These are phyloP conservation scores for Macquaria australasica DNA, from an alignment of 2,113 vertebrate genomes.

Conservation along the genomic window DNA sequence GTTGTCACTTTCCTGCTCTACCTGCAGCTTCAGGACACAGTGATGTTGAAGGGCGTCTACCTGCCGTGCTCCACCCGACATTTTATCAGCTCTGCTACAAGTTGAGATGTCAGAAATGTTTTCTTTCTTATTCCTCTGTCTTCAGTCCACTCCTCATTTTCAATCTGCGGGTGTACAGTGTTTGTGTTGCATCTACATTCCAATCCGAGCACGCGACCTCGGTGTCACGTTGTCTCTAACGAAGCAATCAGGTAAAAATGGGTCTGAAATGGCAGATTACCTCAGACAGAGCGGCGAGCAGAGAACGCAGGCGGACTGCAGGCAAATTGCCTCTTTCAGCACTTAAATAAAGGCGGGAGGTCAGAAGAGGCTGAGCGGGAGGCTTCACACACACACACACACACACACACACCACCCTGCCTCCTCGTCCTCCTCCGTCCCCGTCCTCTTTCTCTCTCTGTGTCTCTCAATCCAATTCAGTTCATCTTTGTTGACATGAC, in stretches of 20 bases:
- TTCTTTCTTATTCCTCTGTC: constrained; percentile 14
- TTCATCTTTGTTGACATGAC: constrained; percentile 60
- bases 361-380: constrained; percentile 55
- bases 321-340: constrained; percentile 78
- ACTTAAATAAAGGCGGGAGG: constrained; percentile 76
- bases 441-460: constrained; percentile 4
- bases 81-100: constrained; percentile 25
- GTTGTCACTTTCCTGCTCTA: not conserved
- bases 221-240: constrained; percentile 67
- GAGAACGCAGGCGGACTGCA: constrained; percentile 49
- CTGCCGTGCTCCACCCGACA: not conserved
- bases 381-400: constrained; percentile 36
- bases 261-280: constrained; percentile 78
- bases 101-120: constrained; percentile 46
- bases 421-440: constrained; percentile 3
- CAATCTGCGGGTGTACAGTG: constrained; percentile 48
- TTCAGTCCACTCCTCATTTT: constrained; percentile 49
- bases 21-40: not conserved
- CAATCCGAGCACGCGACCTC: constrained; percentile 45
- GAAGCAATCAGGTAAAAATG: constrained; percentile 77
- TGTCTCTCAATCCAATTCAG: constrained; percentile 44
- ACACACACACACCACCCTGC: constrained; percentile 9
- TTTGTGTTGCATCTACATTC: constrained; percentile 65
- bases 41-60: not conserved
- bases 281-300: constrained; percentile 51